Conservation (phyloP, 2,797 vertebrate species). For the Eulemur mongoz region DNA sequence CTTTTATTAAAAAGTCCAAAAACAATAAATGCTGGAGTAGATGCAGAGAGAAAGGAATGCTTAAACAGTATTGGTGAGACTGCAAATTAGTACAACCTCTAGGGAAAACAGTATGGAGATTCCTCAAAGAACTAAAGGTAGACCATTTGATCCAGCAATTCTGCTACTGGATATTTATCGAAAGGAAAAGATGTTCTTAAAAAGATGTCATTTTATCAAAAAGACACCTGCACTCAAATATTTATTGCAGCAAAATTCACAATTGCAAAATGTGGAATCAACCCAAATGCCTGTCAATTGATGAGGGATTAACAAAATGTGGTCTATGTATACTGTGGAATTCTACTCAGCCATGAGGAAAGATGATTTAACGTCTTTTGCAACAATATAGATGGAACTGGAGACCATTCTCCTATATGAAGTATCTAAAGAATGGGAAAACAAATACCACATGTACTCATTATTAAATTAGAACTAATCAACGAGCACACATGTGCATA, state of each 20-base stretch:
- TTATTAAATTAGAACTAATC: neutral
- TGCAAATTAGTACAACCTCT: neutral
- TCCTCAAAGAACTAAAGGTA: neutral
- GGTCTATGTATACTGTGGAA: neutral
- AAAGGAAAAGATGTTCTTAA: neutral
- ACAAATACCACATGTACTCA: neutral
- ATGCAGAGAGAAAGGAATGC: neutral
- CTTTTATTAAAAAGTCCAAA: neutral
- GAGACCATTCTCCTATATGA: neutral
- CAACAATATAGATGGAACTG: neutral
- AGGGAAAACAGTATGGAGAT: neutral
- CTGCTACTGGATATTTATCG: neutral
- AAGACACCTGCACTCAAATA: neutral
- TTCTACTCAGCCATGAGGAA: neutral
- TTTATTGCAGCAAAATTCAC: neutral
- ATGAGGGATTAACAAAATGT: neutral
- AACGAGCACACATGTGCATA: neutral
- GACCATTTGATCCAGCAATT: neutral
- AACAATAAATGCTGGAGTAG: neutral
- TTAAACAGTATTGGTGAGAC: neutral
- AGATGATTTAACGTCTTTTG: neutral
- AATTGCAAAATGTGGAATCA: neutral
- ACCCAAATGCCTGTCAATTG: neutral
- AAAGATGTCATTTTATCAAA: neutral
- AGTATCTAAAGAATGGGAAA: neutral